A percentile compares a stretch with the other conserved stretches of the same genome.
Evolutionary conservation across 2,888 invertebrate genomes (phyloP).

Genomic region (Celastrina argiolus): DNA sequence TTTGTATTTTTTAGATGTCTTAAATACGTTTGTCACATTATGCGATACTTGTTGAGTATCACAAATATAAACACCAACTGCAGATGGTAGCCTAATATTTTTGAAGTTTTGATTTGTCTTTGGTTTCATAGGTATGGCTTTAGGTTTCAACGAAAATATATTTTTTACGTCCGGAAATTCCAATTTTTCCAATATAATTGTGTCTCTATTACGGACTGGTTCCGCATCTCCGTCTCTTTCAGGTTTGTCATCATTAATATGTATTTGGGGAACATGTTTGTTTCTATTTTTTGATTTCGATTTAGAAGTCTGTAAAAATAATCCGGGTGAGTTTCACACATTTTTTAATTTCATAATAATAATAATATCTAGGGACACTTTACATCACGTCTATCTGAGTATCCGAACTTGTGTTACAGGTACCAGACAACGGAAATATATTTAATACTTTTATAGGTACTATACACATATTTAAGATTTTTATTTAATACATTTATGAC

Average conservation of each 20-base stretch:
- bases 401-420: too few species aligned
- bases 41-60: conserved; percentile 40
- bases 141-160: conserved; percentile 23
- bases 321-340: not conserved
- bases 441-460: too few species aligned
- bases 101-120: conserved; percentile 30
- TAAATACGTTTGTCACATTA: conserved; percentile 30
- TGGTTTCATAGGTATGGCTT: conserved; percentile 27
- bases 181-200: not conserved
- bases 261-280: not conserved
- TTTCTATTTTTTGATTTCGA: conserved; percentile 8
- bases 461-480: too few species aligned
- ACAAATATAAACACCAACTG: conserved; percentile 61
- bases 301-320: not conserved
- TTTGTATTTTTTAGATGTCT: conserved; percentile 36
- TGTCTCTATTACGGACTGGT: not conserved
- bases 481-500: too few species aligned
- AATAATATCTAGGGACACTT: too few species aligned
- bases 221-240: not conserved
- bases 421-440: not conserved
- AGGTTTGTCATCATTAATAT: not conserved
- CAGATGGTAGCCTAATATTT: conserved; percentile 43
- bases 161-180: not conserved
- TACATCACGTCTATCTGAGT: too few species aligned
- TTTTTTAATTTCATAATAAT: too few species aligned